Evolutionary conservation across 2,113 vertebrate species (phyloP).

Genomic region (Sporophila hypoxantha): DNA sequence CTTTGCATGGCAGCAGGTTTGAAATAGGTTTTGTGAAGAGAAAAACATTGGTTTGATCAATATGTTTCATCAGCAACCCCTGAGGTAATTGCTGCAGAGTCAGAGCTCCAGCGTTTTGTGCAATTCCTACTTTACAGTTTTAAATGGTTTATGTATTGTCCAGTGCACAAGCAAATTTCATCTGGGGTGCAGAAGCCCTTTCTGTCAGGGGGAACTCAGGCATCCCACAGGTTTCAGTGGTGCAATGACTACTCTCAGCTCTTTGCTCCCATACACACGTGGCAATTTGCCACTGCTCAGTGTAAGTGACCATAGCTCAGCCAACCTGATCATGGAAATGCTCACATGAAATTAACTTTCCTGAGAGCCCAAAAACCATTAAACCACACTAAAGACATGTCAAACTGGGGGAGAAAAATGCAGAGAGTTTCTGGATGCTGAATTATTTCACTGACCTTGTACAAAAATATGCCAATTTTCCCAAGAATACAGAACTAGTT

Average conservation of each 20-base stretch:
- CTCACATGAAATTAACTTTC: not conserved
- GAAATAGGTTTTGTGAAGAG: not conserved
- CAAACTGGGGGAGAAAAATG: not conserved
- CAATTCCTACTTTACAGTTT: not conserved
- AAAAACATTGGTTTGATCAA: not conserved
- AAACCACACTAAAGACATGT: not conserved
- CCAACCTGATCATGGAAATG: not conserved
- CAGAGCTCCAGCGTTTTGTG: not conserved
- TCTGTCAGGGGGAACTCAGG: not conserved
- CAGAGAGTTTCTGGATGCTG: not conserved
- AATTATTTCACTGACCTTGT: not conserved
- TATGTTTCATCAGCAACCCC: not conserved
- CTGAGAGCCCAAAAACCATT: not conserved
- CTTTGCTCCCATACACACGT: not conserved
- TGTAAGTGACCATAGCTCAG: not conserved
- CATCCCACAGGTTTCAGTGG: not conserved
- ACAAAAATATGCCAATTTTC: not conserved
- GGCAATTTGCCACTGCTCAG: not conserved
- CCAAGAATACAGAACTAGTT: not conserved
- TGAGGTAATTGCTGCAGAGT: not conserved
- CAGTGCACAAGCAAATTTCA: not conserved
- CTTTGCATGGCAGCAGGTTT: not conserved
- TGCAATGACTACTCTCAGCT: not conserved
- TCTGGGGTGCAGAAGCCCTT: not conserved
- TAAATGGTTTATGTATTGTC: not conserved